These are phyloP conservation scores for Sinodicranocentrus sp. DNA, from an alignment of 2,888 invertebrate species.

Conservation along the genomic window DNA sequence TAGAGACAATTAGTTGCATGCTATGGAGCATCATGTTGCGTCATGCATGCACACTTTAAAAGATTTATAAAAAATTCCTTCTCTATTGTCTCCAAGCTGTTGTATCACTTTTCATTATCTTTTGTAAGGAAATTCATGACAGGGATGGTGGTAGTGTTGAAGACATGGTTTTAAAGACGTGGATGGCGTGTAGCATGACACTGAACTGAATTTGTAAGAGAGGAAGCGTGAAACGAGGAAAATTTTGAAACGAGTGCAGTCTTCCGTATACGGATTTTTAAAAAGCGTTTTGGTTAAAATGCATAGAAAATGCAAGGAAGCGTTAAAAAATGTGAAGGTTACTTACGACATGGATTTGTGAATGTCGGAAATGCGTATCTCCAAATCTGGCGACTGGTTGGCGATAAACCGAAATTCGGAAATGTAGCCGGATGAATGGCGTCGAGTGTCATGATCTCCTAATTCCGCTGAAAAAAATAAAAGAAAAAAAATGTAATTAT, in stretches of 20 bases:
- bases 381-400: conserved; percentile 94
- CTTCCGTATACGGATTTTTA: too few relatives aligned
- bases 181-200: conserved; percentile 2
- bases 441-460: conserved; percentile 94
- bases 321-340: too few relatives aligned
- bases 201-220: conserved; percentile 7
- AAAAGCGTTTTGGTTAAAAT: too few relatives aligned
- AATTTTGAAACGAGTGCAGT: background rate
- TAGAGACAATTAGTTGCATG: conserved; percentile 15
- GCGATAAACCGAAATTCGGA: conserved; percentile 96
- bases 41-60: conserved; percentile 21
- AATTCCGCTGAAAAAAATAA: conserved; percentile 87
- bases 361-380: conserved; percentile 90
- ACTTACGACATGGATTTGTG: conserved; percentile 92
- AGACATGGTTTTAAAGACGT: background rate
- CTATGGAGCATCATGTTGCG: background rate
- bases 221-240: conserved; percentile 6
- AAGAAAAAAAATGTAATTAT: too few relatives aligned
- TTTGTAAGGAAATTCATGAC: background rate
- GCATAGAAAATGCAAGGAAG: too few relatives aligned
- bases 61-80: background rate
- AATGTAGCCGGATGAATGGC: conserved; percentile 93
- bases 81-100: background rate
- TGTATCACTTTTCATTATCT: background rate
- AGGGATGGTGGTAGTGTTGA: too few relatives aligned